phyloP scores from a whole-genome alignment of 64 coral and sea anemone genomes.

The Catalaphyllia jardinei region DNA sequence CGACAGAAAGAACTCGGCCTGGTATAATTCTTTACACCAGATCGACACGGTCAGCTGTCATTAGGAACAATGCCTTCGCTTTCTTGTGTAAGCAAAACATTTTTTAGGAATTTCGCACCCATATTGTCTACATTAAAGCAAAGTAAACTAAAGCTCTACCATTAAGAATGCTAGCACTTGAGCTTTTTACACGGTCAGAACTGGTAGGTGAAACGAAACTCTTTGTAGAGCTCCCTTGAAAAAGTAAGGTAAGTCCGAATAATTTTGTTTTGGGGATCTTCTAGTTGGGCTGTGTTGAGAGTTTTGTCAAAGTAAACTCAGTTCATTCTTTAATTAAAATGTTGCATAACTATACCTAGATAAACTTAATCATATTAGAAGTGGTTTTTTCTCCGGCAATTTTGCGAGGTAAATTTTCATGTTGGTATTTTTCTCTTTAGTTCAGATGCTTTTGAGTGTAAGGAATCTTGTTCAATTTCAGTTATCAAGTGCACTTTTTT shows the following conservation, averaged over 20 bases:
- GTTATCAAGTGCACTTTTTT: not conserved
- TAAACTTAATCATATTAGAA: not conserved
- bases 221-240: not conserved
- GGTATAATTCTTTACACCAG: too few relatives aligned
- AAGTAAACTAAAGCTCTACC: conserved; percentile 1
- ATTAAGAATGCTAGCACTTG: not conserved
- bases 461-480: not conserved
- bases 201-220: not conserved
- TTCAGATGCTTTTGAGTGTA: not conserved
- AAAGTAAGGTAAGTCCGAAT: not conserved
- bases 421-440: not conserved
- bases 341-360: not conserved
- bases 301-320: conserved; percentile 30
- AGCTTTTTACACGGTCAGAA: not conserved
- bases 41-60: not conserved
- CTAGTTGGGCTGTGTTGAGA: not conserved
- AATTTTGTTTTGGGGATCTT: not conserved
- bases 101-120: conserved; percentile 6
- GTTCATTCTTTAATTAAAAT: conserved; percentile 13
- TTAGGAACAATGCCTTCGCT: not conserved
- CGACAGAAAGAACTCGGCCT: not conserved
- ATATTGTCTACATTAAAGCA: conserved; percentile 20
- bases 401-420: not conserved
- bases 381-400: not conserved
- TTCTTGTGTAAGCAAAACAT: not conserved